Evolutionary conservation across 2,888 invertebrate species (phyloP).

Genomic region (Noctua comes): DNA sequence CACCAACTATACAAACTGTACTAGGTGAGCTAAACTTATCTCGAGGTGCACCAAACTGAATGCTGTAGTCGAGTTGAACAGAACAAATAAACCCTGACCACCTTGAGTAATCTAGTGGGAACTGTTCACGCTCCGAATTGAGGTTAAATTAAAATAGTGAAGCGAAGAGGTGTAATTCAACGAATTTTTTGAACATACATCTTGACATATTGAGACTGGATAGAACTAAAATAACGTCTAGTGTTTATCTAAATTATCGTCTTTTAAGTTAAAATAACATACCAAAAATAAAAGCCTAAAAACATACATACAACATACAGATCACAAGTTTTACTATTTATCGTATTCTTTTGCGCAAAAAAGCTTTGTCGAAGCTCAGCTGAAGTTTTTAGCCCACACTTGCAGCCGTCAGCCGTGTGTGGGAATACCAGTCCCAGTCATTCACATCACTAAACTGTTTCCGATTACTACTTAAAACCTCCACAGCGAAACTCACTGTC

Average conservation of each 20-base stretch:
- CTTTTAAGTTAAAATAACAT: not conserved
- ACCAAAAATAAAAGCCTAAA: not conserved
- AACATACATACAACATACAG: not conserved
- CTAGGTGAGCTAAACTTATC: constrained; percentile 14
- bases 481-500: too few relatives aligned
- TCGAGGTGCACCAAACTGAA: constrained; percentile 24
- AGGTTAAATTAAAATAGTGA: not conserved
- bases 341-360: not conserved
- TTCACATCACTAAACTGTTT: not conserved
- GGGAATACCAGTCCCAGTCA: not conserved
- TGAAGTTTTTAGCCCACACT: too few relatives aligned
- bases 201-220: not conserved
- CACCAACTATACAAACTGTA: not conserved
- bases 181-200: not conserved
- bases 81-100: constrained; percentile 29
- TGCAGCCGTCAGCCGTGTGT: not conserved
- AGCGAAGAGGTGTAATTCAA: constrained; percentile 2
- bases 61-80: constrained; percentile 22
- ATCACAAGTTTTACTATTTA: not conserved
- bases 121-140: not conserved
- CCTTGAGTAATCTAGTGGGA: constrained; percentile 20
- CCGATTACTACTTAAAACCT: not conserved
- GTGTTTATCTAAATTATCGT: not conserved
- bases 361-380: not conserved
- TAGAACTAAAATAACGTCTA: not conserved